Evolutionary conservation across 2,113 vertebrate species (phyloP).

Genomic region (Eudyptes chrysolophus): DNA sequence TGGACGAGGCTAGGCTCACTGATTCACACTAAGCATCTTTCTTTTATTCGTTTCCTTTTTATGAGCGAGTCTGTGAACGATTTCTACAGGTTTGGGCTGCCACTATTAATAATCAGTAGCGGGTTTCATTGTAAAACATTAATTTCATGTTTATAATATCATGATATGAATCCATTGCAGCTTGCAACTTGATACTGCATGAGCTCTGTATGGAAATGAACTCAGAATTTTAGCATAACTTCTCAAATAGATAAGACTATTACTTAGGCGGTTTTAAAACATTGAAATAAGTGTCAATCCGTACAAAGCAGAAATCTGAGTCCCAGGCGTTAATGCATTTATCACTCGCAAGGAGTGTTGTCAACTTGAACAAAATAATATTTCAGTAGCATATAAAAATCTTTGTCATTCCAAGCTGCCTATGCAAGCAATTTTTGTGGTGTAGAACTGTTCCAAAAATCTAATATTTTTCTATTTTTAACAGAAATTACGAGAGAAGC

Average conservation of each 20-base stretch:
- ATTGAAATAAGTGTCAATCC: neutral
- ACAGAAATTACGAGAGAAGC: slow-evolving; percentile 92
- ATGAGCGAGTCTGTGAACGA: neutral
- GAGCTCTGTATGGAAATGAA: neutral
- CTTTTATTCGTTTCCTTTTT: neutral
- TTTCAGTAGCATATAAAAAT: neutral
- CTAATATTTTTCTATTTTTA: neutral
- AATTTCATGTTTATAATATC: neutral
- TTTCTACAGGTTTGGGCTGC: neutral
- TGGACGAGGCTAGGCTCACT: neutral
- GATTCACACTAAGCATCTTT: neutral
- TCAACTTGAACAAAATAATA: neutral
- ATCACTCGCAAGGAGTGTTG: neutral
- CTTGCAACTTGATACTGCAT: neutral
- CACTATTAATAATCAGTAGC: neutral
- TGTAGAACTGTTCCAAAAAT: neutral
- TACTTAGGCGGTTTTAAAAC: neutral
- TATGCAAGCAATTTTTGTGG: neutral
- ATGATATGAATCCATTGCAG: neutral
- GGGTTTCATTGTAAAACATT: neutral
- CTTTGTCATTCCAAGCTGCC: neutral
- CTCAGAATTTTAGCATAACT: neutral
- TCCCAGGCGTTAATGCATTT: neutral
- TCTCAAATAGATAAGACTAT: neutral
- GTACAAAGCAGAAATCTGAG: neutral